phyloP scores from a whole-genome alignment of 2,888 invertebrate genomes.

The Camponotus fellah region DNA sequence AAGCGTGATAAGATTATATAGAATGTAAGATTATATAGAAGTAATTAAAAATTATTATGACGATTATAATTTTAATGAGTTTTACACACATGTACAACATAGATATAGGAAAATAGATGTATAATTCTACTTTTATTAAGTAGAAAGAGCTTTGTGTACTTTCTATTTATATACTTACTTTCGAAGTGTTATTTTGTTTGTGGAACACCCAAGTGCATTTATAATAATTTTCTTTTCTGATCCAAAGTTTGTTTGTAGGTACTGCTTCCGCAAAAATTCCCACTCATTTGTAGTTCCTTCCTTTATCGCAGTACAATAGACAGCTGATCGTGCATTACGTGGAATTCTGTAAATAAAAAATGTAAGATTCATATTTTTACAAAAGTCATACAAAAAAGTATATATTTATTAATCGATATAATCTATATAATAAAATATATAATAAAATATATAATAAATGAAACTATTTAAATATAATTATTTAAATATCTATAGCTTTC shows the following conservation, averaged over 20 bases:
- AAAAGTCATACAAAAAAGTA: background rate
- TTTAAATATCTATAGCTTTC: background rate
- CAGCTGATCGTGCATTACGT: slow-evolving; percentile 89
- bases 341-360: slow-evolving; percentile 85
- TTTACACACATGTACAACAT: background rate
- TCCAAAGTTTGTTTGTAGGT: slow-evolving; percentile 88
- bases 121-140: background rate
- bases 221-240: slow-evolving; percentile 86
- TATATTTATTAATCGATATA: background rate
- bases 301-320: slow-evolving; percentile 91
- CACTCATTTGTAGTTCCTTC: slow-evolving; percentile 89
- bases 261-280: slow-evolving; percentile 89
- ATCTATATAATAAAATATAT: background rate
- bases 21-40: background rate
- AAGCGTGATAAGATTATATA: background rate
- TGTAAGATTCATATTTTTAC: background rate
- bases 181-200: slow-evolving; percentile 82
- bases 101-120: background rate
- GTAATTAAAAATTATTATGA: background rate
- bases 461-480: background rate
- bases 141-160: background rate
- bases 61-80: background rate
- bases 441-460: background rate
- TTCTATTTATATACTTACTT: slow-evolving; percentile 80
- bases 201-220: slow-evolving; percentile 87